Percentiles rank a stretch among this genome's conserved stretches.
Evolutionary conservation across 1,140 invertebrate species (phyloP).

Genomic region (Drosophila obscura): DNA sequence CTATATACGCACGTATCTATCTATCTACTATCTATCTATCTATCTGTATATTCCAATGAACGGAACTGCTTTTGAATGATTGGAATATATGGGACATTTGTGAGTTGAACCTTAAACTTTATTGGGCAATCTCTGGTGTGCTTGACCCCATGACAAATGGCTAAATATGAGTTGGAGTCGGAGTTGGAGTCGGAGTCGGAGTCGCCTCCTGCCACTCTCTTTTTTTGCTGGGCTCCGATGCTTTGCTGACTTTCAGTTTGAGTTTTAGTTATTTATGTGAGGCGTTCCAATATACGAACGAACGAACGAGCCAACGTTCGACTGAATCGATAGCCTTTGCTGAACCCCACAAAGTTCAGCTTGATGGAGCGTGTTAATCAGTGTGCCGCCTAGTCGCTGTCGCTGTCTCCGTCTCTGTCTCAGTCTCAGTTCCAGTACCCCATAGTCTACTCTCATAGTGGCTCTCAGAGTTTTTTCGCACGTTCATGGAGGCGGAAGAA

Average conservation of each 20-base stretch:
- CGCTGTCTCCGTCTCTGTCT: background rate
- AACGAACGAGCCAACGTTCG: background rate
- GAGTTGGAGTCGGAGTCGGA: no score
- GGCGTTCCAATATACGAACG: constrained; percentile 34
- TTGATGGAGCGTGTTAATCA: constrained; percentile 68
- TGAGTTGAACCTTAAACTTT: constrained; percentile 42
- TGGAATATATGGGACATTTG: constrained; percentile 42
- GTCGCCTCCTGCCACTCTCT: no score
- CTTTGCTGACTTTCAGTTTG: constrained; percentile 13
- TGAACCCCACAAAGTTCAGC: constrained; percentile 64
- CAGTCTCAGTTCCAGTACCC: no score
- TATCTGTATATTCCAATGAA: background rate
- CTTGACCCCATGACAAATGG: constrained; percentile 58
- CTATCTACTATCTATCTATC: constrained; percentile 16
- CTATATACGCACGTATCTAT: constrained; percentile 12
- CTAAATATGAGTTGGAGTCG: constrained; percentile 4
- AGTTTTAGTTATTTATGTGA: constrained; percentile 24
- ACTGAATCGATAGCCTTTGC: constrained; percentile 60
- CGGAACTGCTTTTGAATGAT: constrained; percentile 6
- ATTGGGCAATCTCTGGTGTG: constrained; percentile 32
- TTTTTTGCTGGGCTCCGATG: background rate
- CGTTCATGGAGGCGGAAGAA: background rate
- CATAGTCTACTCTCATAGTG: no score
- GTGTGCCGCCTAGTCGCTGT: constrained; percentile 11
- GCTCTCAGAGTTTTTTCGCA: no score